These are phyloP conservation scores for Ophthalmotilapia sp. DNA, from an alignment of 2,113 vertebrate species.

Conservation along the genomic window DNA sequence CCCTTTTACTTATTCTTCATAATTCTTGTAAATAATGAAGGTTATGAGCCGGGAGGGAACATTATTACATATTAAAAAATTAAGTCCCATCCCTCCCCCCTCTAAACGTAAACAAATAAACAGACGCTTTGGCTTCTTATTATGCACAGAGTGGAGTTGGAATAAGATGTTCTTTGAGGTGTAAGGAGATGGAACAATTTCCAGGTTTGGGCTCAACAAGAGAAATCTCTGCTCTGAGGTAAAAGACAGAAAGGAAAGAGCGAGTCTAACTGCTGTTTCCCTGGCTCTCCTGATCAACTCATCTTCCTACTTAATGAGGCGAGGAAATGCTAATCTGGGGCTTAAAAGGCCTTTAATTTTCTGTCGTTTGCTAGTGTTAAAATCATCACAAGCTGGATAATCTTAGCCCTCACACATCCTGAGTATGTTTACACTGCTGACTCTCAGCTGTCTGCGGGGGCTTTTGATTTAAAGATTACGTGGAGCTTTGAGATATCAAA, in stretches of 20 bases:
- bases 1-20: not conserved
- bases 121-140: not conserved
- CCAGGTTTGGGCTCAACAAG: not conserved
- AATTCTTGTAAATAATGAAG: conserved; percentile 2
- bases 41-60: not conserved
- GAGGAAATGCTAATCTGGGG: conserved; percentile 51
- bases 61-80: not conserved
- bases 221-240: not conserved
- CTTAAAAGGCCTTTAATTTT: conserved; percentile 65
- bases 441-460: conserved; percentile 29
- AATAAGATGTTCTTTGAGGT: not conserved
- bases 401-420: conserved; percentile 37
- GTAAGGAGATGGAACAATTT: not conserved
- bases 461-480: conserved; percentile 67
- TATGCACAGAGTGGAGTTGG: not conserved
- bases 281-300: conserved; percentile 20
- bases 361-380: conserved; percentile 54
- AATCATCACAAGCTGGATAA: conserved; percentile 57
- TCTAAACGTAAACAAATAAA: not conserved
- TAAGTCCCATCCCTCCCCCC: not conserved
- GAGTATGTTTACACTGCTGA: conserved; percentile 47
- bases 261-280: not conserved
- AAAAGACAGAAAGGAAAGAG: not conserved
- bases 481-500: conserved; percentile 50
- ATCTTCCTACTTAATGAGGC: conserved; percentile 56